These are phyloP conservation scores for Pseudococcus jackbeardsleyi DNA, from an alignment of 2,888 invertebrate genomes.

Conservation along the genomic window DNA sequence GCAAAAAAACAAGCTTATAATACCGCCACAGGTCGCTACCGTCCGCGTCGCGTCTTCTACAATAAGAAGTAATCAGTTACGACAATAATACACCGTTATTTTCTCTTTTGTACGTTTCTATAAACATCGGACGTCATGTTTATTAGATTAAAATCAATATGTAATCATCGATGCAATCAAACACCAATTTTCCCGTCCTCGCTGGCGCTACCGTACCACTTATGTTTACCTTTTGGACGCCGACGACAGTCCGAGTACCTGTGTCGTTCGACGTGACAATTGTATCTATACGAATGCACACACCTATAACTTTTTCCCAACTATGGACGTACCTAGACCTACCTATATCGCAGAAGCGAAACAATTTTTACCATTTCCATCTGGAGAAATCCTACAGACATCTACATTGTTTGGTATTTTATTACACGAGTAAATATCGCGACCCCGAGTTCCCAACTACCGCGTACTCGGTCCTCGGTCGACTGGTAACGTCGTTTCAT, in stretches of 20 bases:
- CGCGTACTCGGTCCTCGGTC: neutral
- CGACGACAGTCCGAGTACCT: neutral
- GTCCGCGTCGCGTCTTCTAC: neutral
- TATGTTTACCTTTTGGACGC: neutral
- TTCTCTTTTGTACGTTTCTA: conserved; percentile 45
- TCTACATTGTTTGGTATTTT: conserved; percentile 1
- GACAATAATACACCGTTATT: conserved; percentile 42
- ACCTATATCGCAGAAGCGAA: neutral
- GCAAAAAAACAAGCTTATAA: conserved; percentile 27
- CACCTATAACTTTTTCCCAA: no score
- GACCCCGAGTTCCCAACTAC: neutral
- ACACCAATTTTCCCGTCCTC: conserved; percentile 29
- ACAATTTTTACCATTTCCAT: neutral
- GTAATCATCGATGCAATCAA: conserved; percentile 43
- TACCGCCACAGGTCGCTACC: conserved; percentile 20
- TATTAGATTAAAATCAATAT: conserved; percentile 53
- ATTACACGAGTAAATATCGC: neutral
- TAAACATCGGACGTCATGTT: conserved; percentile 24
- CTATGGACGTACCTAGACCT: no score
- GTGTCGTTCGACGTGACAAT: neutral
- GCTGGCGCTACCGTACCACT: neutral
- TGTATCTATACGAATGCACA: neutral
- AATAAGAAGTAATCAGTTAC: conserved; percentile 21
- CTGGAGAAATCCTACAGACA: neutral
- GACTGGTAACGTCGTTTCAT: no score